Base-by-base conservation (phyloP, 2,888 invertebrate species). In the Blastobasis adustella region DNA sequence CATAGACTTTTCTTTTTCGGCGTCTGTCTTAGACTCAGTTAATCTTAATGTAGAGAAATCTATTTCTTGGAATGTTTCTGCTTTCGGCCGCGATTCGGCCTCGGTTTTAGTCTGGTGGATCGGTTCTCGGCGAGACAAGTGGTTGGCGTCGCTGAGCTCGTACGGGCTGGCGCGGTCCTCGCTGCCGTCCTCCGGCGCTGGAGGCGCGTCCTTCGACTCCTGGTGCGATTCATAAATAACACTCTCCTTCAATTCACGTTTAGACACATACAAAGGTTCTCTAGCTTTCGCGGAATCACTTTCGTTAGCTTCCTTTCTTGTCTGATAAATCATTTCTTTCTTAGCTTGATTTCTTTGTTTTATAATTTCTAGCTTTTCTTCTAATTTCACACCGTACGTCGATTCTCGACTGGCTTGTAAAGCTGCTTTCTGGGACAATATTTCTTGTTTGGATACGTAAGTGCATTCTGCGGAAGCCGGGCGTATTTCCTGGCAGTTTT, bases 271-370 rank as follows among this genome's bases (percentile, higher is more conserved):
- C 49, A 89, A 67, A 4, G 89, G 89, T 59, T 89, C 89, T 59
- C 89, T 76, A 10, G 79, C 79, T 71, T 88, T 88, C 47, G 70
- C 66, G 1, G 85, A 64, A 61, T 87, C 88, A 57, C 84, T 78
- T 63, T 88, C 88, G 59, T 84, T 87, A 1, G 81, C 82, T 63
- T 89, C 89, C 58, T 86, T 82, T 58, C 88, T 78, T 10, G 87
- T 82, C 65, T 89, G 89, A 66, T 89, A 89, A 55, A 89, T 89
- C 74, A 87, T 78, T 58, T 89, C 89, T 56, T 89, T 89, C 57
- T 89, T 89, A 3, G 89, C 89, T 66, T 89, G 88, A 58, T 89
- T 89, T 57, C 89, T 79, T 65, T 89, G 87, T 63, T 87, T 88
- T 54, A 89, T 89, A 46, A 89, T 85, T 72, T 89, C 89, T 42